Conservation (phyloP, 1,140 invertebrate species). For the Brachionus rotundiformis region DNA sequence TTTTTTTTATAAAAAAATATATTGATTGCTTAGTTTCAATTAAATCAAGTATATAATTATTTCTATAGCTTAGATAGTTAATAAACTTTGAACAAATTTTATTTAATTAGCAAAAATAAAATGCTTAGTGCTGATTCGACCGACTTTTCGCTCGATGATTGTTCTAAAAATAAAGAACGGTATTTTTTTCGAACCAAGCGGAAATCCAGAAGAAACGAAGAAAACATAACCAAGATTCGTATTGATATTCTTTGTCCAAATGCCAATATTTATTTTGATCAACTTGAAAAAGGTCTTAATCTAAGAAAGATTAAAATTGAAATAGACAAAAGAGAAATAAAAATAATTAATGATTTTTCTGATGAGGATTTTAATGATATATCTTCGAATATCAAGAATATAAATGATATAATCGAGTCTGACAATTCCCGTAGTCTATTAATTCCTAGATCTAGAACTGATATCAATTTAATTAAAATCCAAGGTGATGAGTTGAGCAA, state of each 20-base stretch:
- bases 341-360: neutral
- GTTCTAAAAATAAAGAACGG: neutral
- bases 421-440: neutral
- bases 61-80: no score
- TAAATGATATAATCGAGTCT: neutral
- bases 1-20: no score
- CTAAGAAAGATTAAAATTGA: neutral
- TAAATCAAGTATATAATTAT: no score
- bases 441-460: neutral
- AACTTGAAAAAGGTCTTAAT: neutral
- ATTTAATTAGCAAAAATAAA: no score
- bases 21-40: no score
- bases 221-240: slow-evolving; percentile 17
- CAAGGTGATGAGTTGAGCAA: neutral
- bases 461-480: neutral
- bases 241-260: neutral
- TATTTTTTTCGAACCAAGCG: neutral
- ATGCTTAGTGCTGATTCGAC: no score
- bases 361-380: neutral
- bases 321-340: neutral
- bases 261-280: neutral
- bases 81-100: no score
- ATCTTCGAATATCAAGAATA: neutral
- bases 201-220: neutral
- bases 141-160: neutral